Conservation (phyloP, 2,113 vertebrate genomes). For the Tragulus kanchil region DNA sequence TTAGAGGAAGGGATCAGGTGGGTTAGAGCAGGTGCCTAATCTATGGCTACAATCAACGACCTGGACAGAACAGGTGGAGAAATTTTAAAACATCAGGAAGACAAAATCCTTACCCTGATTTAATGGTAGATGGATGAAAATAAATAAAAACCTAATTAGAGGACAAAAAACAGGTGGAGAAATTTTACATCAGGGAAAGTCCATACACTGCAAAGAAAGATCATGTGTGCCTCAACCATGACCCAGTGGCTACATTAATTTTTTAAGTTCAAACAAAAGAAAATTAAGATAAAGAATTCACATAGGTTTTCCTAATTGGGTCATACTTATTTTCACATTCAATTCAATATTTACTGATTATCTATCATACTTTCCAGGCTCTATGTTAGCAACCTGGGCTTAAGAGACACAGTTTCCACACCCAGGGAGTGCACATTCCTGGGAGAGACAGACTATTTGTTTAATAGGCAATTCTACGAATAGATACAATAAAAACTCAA, state of each 20-base stretch:
- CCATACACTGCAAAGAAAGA: neutral
- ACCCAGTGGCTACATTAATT: neutral
- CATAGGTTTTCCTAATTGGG: neutral
- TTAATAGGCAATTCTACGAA: neutral
- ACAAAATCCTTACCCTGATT: conserved; percentile 29
- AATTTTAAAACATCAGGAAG: conserved; percentile 17
- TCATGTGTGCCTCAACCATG: neutral
- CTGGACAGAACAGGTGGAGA: neutral
- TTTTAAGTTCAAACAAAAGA: neutral
- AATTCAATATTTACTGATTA: neutral
- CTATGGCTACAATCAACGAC: neutral
- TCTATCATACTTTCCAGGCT: neutral
- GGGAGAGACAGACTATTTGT: neutral
- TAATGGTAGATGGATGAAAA: neutral
- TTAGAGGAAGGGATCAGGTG: conserved; percentile 25
- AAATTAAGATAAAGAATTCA: conserved; percentile 32
- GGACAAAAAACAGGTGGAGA: no score
- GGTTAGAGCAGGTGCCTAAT: neutral
- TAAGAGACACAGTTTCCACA: neutral
- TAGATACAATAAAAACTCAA: conserved; percentile 46
- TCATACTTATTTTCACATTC: neutral
- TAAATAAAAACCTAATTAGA: conserved; percentile 11
- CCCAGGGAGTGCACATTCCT: neutral
- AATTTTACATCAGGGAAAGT: no score
- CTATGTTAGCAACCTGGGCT: neutral